A percentile compares a stretch with the other conserved stretches of the same genome.
Evolutionary conservation across 2,797 vertebrate species (phyloP).

Genomic region (Pelobates cultripes): DNA sequence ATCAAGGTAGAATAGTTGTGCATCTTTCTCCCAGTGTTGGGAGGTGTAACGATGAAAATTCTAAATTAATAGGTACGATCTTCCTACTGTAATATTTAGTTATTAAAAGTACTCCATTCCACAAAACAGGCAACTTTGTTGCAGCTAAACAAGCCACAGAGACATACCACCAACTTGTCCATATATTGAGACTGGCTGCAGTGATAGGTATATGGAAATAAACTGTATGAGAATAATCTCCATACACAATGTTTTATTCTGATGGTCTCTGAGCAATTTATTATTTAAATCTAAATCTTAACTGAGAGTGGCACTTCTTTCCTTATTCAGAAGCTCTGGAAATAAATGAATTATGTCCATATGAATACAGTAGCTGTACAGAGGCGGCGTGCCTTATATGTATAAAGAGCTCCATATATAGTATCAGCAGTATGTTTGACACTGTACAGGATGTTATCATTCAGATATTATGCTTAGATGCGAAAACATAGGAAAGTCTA

Average conservation of each 20-base stretch:
- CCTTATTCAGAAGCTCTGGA: slow-evolving; percentile 1
- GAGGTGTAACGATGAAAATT: no score
- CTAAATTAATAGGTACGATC: no score
- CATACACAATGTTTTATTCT: slow-evolving; percentile 2
- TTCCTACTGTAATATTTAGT: no score
- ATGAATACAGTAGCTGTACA: neutral
- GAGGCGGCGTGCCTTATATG: neutral
- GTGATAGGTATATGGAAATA: neutral
- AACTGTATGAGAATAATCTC: neutral
- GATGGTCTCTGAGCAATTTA: neutral
- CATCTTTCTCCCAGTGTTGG: no score
- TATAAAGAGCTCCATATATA: slow-evolving; percentile 22
- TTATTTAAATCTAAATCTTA: slow-evolving; percentile 23
- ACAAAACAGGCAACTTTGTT: no score
- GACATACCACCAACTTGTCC: no score
- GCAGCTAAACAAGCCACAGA: no score
- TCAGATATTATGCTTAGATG: neutral
- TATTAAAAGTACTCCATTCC: no score
- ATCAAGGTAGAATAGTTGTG: no score
- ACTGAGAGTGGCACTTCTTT: neutral
- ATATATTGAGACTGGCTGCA: neutral
- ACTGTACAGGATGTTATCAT: neutral
- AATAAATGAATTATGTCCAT: slow-evolving; percentile 1
- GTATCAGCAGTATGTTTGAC: slow-evolving; percentile 6
- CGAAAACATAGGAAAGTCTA: neutral